phyloP scores from a whole-genome alignment of 1,140 invertebrate species.

The Psilanteris sp. region DNA sequence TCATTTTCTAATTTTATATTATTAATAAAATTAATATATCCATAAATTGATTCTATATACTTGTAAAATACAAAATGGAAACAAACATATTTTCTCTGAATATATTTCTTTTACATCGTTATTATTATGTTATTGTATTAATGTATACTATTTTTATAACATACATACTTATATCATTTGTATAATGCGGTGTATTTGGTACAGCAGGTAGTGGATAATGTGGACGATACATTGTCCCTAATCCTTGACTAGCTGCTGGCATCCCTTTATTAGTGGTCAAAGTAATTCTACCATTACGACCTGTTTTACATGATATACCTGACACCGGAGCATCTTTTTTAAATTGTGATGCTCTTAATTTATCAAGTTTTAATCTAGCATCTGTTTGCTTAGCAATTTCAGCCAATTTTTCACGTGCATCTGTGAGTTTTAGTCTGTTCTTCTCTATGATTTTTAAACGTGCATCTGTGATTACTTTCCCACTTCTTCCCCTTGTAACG shows the following conservation, averaged over 20 bases:
- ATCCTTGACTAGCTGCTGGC: slow-evolving; percentile 47
- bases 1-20: neutral
- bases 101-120: too few relatives aligned
- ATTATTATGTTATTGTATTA: too few relatives aligned
- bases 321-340: slow-evolving; percentile 67
- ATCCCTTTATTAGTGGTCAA: slow-evolving; percentile 78
- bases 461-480: slow-evolving; percentile 81
- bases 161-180: slow-evolving; percentile 58
- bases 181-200: slow-evolving; percentile 67
- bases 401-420: slow-evolving; percentile 86
- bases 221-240: slow-evolving; percentile 59
- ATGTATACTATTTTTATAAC: too few relatives aligned
- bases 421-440: slow-evolving; percentile 83
- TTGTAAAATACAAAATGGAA: too few relatives aligned
- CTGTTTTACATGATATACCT: slow-evolving; percentile 79
- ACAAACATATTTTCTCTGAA: too few relatives aligned
- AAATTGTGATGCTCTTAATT: slow-evolving; percentile 74
- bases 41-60: too few relatives aligned
- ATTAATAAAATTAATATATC: too few relatives aligned
- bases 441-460: slow-evolving; percentile 85
- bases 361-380: slow-evolving; percentile 82
- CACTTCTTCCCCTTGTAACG: slow-evolving; percentile 38
- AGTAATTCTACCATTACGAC: slow-evolving; percentile 79
- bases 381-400: slow-evolving; percentile 84
- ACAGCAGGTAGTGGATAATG: slow-evolving; percentile 65